Base-by-base conservation (phyloP, 30 jellyfish, hydroid and myxozoan species). In the Aurelia sp. region DNA sequence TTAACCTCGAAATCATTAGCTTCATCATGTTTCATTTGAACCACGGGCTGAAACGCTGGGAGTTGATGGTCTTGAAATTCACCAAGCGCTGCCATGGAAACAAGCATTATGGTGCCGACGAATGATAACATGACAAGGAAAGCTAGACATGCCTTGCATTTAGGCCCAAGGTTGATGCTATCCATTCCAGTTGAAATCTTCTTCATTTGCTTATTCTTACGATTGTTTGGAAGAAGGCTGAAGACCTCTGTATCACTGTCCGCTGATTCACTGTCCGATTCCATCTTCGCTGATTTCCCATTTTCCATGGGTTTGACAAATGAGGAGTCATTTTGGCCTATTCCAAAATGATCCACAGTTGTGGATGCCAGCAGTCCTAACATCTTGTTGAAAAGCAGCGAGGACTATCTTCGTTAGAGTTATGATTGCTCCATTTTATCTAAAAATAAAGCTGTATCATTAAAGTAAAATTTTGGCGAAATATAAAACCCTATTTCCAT, bases 61-160 rank as follows among this genome's bases (percentile, higher is more conserved):
- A 19, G 57, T 62, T 18, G 41, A 4, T 75, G 27, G 0, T 30
- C 60, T 48, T 47, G 30, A 11, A 44, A 65, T 41, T 41, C 72
- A 11, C 79, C 89, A 12, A 64, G 63, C 22, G 79, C 89, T 18
- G 89, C 89, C 89, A 78, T 78, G 22, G 68, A 50, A 44, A 62
- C 71, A 21, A 78, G 77, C 80, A 78, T 63, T 3, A 63, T 57
- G 71, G 50, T 47, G 47, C 89, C 89, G 6, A 48, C 66, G 13
- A 78, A 37, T n/a, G 89, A 11, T 17, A 63, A 17, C 80, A 78
- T 62, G 31, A 62, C 71, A 8, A 78, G 79, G 61, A 78, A 78
- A 13, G 79, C 71, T 51, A 78, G 66, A 16, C 65, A 78, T 2
- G 79, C 89, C 40, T 74, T 60, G 77, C 89, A 62, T 22, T 53